phyloP scores from a whole-genome alignment of 2,888 invertebrate genomes.

The Silvanus unidentatus region DNA sequence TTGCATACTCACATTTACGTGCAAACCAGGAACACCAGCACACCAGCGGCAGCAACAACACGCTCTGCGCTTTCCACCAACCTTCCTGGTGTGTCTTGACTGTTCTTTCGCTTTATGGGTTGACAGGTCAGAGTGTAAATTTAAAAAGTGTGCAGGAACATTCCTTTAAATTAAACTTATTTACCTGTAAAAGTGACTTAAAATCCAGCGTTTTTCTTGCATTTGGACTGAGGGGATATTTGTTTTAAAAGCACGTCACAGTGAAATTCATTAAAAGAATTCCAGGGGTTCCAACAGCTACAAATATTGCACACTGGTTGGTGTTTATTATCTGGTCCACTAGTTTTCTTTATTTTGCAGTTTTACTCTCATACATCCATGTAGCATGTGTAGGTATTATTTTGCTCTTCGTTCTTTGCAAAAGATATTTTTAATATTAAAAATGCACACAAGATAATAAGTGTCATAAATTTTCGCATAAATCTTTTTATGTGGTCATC shows the following conservation, averaged over 20 bases:
- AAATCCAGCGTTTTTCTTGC: constrained; percentile 1
- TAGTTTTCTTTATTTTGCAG: too few relatives aligned
- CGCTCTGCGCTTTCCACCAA: neutral
- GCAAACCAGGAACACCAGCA: constrained; percentile 20
- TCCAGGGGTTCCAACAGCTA: neutral
- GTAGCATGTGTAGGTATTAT: too few relatives aligned
- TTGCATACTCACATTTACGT: constrained; percentile 10
- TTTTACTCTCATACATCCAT: too few relatives aligned
- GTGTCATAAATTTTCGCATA: too few relatives aligned
- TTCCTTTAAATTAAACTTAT: constrained; percentile 39
- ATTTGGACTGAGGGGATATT: neutral
- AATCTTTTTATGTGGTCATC: too few relatives aligned
- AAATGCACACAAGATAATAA: too few relatives aligned
- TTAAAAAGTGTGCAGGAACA: constrained; percentile 33
- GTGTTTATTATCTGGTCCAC: too few relatives aligned
- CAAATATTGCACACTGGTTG: neutral
- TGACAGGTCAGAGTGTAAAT: constrained; percentile 32
- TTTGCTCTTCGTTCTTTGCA: too few relatives aligned
- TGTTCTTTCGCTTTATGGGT: constrained; percentile 15
- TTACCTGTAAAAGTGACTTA: constrained; percentile 31
- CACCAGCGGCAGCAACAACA: neutral
- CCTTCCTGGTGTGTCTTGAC: too few relatives aligned
- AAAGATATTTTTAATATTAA: too few relatives aligned
- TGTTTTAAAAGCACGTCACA: constrained; percentile 13
- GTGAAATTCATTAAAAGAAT: constrained; percentile 6